A percentile compares a stretch with the other conserved stretches of the same genome.
Conservation (phyloP, 2,888 invertebrate species). For the Caenorhabditis drosophilae region DNA sequence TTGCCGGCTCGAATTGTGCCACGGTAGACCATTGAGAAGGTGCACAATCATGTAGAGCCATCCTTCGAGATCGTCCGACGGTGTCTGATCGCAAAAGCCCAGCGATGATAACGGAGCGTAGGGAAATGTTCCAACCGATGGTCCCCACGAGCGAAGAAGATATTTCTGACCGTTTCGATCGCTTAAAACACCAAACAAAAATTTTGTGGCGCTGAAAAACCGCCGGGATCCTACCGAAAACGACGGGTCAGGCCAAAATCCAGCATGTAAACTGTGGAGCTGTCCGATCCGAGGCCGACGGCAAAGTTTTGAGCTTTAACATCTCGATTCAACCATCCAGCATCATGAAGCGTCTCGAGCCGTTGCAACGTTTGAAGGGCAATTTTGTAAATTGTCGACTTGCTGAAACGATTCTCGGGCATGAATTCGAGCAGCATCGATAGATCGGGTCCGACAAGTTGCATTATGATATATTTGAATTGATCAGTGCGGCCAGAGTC, state of each 20-base stretch:
- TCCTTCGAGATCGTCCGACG: constrained; percentile 32
- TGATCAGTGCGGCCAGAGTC: constrained; percentile 44
- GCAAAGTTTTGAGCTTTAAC: constrained; percentile 62
- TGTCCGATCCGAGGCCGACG: constrained; percentile 50
- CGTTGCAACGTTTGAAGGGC: constrained; percentile 54
- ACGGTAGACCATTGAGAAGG: constrained; percentile 27
- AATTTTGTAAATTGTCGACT: constrained; percentile 49
- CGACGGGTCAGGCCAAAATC: constrained; percentile 59
- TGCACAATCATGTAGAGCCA: constrained; percentile 30
- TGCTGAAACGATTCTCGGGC: constrained; percentile 35
- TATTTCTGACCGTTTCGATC: constrained; percentile 16
- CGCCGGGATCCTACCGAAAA: constrained; percentile 27
- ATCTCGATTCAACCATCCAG: constrained; percentile 55
- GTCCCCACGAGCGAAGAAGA: constrained; percentile 23
- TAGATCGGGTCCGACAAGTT: constrained; percentile 44
- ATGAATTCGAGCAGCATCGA: constrained; percentile 27
- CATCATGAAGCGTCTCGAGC: constrained; percentile 50
- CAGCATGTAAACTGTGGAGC: constrained; percentile 54
- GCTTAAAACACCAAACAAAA: no score
- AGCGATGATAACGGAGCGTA: constrained; percentile 30
- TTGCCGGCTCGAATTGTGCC: constrained; percentile 17
- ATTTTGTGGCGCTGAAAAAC: no score
- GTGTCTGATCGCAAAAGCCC: constrained; percentile 31
- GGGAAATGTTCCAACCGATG: constrained; percentile 36
- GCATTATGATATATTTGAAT: constrained; percentile 58